Conservation (phyloP, 2,113 vertebrate genomes). For the Phaetusa simplex region DNA sequence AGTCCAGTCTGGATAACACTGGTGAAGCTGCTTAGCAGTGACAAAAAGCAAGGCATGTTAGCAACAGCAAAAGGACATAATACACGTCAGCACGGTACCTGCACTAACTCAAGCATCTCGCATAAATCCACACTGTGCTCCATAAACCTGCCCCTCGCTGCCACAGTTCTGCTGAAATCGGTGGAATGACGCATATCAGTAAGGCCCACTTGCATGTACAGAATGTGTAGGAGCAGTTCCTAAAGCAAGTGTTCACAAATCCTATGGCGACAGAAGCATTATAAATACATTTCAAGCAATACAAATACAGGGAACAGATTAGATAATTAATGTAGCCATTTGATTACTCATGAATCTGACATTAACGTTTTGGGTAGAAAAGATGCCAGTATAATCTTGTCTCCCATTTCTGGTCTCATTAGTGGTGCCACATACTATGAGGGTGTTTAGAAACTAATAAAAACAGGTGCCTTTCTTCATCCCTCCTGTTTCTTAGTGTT, state of each 20-base stretch:
- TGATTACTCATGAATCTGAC: conserved; percentile 10
- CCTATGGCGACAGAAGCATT: neutral
- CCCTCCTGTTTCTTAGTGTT: neutral
- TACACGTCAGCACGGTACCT: neutral
- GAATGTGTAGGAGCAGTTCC: conserved; percentile 36
- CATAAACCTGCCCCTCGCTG: neutral
- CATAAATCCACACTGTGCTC: neutral
- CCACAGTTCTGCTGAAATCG: neutral
- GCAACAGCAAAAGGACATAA: neutral
- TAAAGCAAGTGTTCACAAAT: conserved; percentile 22
- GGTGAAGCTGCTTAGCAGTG: neutral
- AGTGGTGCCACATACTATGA: neutral
- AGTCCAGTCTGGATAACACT: fast-evolving
- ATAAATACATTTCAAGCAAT: neutral
- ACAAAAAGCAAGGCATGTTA: neutral
- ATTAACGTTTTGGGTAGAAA: conserved; percentile 1
- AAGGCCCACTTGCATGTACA: neutral
- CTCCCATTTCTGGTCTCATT: neutral
- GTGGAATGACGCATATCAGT: neutral
- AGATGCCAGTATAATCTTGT: neutral
- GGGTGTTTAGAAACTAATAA: neutral
- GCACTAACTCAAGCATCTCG: neutral
- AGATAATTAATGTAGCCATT: conserved; percentile 1
- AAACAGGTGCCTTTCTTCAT: neutral
- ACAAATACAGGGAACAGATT: neutral